Percentiles rank a stretch among this genome's conserved stretches.
These are phyloP conservation scores for Rhinopomastus cyanomelas DNA, from an alignment of 2,113 vertebrate genomes.

Conservation along the genomic window DNA sequence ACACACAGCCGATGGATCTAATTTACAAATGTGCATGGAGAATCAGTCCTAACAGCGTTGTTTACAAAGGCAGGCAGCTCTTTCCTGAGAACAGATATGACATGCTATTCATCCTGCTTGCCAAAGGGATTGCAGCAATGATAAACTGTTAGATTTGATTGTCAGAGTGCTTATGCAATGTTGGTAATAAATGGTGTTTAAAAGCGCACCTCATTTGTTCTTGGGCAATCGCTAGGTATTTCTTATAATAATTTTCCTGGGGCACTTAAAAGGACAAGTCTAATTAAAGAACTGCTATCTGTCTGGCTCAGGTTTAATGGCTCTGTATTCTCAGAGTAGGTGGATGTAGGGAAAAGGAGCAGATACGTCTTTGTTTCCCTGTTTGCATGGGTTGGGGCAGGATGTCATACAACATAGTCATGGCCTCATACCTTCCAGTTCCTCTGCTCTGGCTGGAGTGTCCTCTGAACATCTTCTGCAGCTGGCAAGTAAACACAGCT, in stretches of 20 bases:
- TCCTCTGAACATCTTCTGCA: background rate
- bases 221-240: constrained; percentile 41
- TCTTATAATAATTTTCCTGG: constrained; percentile 46
- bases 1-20: constrained; percentile 11
- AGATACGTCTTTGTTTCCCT: background rate
- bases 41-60: constrained; percentile 48
- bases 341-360: background rate
- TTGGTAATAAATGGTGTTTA: constrained; percentile 57
- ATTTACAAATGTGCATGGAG: constrained; percentile 43
- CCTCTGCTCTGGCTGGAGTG: background rate
- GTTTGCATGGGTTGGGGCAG: background rate
- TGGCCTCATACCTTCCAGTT: background rate
- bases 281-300: constrained; percentile 56
- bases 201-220: constrained; percentile 46
- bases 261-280: constrained; percentile 29
- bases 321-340: background rate
- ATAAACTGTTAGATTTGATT: constrained; percentile 68
- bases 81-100: constrained; percentile 62
- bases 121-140: constrained; percentile 49
- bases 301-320: constrained; percentile 44
- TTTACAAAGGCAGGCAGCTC: constrained; percentile 56
- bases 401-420: background rate
- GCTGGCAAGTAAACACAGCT: background rate
- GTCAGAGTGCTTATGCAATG: constrained; percentile 56
- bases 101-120: constrained; percentile 50